Evolutionary conservation across 2,113 vertebrate species (phyloP).

Genomic region (Equus przewalskii): DNA sequence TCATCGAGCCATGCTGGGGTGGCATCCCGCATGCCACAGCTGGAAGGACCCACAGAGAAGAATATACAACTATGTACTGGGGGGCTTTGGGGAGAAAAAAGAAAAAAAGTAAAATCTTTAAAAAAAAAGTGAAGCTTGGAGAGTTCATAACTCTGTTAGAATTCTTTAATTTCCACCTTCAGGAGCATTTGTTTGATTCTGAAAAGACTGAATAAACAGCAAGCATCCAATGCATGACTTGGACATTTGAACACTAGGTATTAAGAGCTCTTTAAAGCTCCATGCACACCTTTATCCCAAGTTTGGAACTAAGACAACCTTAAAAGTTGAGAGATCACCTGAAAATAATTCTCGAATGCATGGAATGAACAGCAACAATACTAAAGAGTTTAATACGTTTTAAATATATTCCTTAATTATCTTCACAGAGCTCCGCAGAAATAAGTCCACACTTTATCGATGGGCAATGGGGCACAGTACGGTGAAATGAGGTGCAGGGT

Average conservation of each 20-base stretch:
- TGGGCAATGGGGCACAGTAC: background rate
- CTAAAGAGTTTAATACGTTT: background rate
- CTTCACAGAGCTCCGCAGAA: background rate
- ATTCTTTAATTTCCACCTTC: background rate
- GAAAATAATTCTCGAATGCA: slow-evolving; percentile 14
- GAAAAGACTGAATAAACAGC: background rate
- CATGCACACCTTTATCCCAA: background rate
- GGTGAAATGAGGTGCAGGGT: no score
- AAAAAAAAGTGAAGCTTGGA: background rate
- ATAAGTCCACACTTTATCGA: background rate
- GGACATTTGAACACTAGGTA: background rate
- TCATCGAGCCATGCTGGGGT: no score
- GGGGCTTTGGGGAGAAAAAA: no score
- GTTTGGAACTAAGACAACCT: slow-evolving; percentile 31
- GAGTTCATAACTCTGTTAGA: background rate
- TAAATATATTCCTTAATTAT: background rate
- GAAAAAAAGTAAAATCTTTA: no score
- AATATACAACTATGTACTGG: no score
- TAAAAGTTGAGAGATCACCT: background rate
- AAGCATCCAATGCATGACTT: background rate
- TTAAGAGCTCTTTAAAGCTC: background rate
- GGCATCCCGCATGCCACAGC: no score
- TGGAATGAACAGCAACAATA: background rate
- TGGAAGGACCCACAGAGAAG: no score
- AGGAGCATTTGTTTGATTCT: background rate